These are phyloP conservation scores for Mesitornis unicolor DNA, from an alignment of 2,113 vertebrate species.

Conservation along the genomic window DNA sequence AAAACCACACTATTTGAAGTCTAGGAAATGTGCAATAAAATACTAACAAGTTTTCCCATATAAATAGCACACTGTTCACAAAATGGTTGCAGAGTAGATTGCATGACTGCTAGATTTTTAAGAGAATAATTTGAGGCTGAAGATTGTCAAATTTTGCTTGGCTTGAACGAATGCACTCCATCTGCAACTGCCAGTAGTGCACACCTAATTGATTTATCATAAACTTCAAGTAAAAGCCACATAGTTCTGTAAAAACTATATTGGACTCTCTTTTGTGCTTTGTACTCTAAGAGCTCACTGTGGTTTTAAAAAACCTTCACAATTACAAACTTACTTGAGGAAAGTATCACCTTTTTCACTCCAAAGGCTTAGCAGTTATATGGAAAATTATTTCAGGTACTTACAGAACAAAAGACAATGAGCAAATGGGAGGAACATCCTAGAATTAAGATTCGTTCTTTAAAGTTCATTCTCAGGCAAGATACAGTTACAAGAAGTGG, in stretches of 20 bases:
- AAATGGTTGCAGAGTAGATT: neutral
- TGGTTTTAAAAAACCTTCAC: accelerated
- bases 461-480: neutral
- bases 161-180: neutral
- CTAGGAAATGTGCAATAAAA: neutral
- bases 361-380: neutral
- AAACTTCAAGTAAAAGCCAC: neutral
- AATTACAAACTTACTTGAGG: neutral
- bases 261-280: neutral
- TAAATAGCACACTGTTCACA: neutral
- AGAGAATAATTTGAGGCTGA: neutral
- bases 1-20: neutral
- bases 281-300: neutral
- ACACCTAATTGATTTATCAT: neutral
- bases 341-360: neutral
- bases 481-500: neutral
- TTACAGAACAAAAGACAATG: neutral
- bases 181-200: neutral
- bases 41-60: neutral
- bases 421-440: neutral
- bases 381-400: neutral
- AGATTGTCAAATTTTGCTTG: neutral
- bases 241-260: neutral
- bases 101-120: neutral
- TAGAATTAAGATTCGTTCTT: neutral